phyloP scores from a whole-genome alignment of 2,113 vertebrate species.

The Channa maculata region DNA sequence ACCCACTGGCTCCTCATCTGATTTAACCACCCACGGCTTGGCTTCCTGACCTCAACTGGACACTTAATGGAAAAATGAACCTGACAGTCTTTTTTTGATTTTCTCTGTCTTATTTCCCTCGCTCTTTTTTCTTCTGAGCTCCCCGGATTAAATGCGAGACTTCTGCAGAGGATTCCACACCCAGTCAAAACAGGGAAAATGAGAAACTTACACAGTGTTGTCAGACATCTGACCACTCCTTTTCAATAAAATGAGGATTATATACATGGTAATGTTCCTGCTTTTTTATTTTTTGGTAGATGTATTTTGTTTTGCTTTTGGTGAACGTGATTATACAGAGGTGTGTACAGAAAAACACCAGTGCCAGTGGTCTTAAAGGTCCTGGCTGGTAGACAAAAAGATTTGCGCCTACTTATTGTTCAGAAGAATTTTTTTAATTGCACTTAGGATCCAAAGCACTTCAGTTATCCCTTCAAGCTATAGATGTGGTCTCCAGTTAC shows the following conservation, averaged over 20 bases:
- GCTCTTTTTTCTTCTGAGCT: neutral
- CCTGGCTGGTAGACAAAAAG: neutral
- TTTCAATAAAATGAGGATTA: conserved; percentile 57
- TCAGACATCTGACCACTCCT: conserved; percentile 26
- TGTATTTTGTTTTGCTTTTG: neutral
- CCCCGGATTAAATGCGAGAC: neutral
- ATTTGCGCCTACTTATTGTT: neutral
- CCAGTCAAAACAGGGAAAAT: conserved; percentile 8
- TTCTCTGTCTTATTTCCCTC: neutral
- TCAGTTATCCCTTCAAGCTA: conserved; percentile 8
- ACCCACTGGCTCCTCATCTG: conserved; percentile 30
- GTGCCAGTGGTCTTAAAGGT: neutral
- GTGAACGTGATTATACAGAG: conserved; percentile 6
- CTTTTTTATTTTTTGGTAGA: conserved; percentile 12
- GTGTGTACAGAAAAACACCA: conserved; percentile 15
- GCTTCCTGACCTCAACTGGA: conserved; percentile 1
- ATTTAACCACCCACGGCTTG: conserved; percentile 54
- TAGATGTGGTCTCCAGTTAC: conserved; percentile 1
- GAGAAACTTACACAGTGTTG: conserved; percentile 12
- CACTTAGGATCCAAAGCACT: conserved; percentile 50
- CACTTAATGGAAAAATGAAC: conserved; percentile 31
- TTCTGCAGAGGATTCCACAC: conserved; percentile 39
- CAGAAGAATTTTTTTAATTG: conserved; percentile 10
- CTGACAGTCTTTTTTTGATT: conserved; percentile 22
- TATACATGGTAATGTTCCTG: conserved; percentile 23